Evolutionary conservation across 2,888 invertebrate species (phyloP).

Genomic region (Masnerella sp.): DNA sequence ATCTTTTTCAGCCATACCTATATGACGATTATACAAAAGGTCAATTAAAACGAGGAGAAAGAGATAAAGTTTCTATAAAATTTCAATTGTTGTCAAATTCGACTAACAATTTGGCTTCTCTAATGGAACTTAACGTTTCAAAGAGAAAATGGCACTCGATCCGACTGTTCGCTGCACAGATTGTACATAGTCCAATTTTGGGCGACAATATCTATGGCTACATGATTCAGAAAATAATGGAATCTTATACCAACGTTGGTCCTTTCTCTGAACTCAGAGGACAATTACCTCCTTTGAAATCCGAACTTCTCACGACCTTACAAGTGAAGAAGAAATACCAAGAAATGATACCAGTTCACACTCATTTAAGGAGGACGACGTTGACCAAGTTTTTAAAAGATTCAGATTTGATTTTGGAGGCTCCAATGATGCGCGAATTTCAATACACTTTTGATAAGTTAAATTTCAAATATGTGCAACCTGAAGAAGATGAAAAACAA

Average conservation of each 20-base stretch:
- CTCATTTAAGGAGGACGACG: constrained; percentile 69
- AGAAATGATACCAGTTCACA: constrained; percentile 72
- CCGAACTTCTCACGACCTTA: constrained; percentile 65
- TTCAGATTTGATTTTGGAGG: constrained; percentile 68
- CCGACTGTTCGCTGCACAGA: constrained; percentile 73
- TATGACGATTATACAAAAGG: constrained; percentile 59
- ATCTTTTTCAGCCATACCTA: constrained; percentile 65
- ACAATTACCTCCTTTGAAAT: constrained; percentile 61
- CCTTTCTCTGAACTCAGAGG: constrained; percentile 67
- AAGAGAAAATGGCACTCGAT: constrained; percentile 71
- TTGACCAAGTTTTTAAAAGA: constrained; percentile 63
- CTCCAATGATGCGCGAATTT: constrained; percentile 71
- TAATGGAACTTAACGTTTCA: constrained; percentile 71
- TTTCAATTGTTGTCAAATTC: constrained; percentile 67
- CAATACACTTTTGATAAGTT: constrained; percentile 73
- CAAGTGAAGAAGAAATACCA: constrained; percentile 60
- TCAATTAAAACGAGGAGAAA: constrained; percentile 50
- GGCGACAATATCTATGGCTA: constrained; percentile 75
- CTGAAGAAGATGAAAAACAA: neutral
- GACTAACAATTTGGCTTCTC: constrained; percentile 64
- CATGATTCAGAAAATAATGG: constrained; percentile 70
- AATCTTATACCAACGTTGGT: constrained; percentile 69
- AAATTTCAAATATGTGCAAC: constrained; percentile 62
- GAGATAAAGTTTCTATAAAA: constrained; percentile 65
- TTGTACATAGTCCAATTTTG: constrained; percentile 73